Conservation (phyloP, 2,888 invertebrate species). For the Latrodectus hesperus region DNA sequence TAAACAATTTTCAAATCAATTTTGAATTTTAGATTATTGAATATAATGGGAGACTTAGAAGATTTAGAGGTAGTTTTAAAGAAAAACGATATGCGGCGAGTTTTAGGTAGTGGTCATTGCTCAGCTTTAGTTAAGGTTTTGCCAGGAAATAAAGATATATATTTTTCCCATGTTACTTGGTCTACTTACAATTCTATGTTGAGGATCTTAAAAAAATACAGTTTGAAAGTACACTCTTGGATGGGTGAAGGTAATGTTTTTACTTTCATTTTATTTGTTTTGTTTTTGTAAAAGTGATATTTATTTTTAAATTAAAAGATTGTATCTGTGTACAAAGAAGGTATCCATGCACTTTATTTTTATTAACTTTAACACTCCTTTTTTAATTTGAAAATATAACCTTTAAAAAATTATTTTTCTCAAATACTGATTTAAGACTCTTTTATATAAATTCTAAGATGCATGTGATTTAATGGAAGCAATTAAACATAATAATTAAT, state of each 20-base stretch:
- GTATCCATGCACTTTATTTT: background rate
- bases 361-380: background rate
- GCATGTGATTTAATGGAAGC: too few relatives aligned
- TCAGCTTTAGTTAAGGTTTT: constrained; percentile 82
- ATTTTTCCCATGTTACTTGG: constrained; percentile 87
- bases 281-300: background rate
- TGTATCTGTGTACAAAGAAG: background rate
- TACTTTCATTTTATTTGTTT: background rate
- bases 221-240: constrained; percentile 83
- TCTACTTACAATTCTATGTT: constrained; percentile 88
- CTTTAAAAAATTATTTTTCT: background rate
- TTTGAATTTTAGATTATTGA: constrained; percentile 79
- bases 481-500: too few relatives aligned
- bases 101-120: constrained; percentile 78
- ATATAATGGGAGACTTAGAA: constrained; percentile 84
- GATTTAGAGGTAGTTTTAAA: constrained; percentile 79
- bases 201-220: constrained; percentile 88
- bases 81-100: constrained; percentile 18
- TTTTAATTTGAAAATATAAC: background rate
- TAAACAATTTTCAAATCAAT: too few relatives aligned
- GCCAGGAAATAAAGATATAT: constrained; percentile 79
- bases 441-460: too few relatives aligned
- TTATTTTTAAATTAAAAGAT: background rate
- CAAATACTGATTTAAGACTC: too few relatives aligned
- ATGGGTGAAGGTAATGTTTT: constrained; percentile 72